phyloP scores from a whole-genome alignment of 2,888 invertebrate genomes.

The Panzeria rudis region DNA sequence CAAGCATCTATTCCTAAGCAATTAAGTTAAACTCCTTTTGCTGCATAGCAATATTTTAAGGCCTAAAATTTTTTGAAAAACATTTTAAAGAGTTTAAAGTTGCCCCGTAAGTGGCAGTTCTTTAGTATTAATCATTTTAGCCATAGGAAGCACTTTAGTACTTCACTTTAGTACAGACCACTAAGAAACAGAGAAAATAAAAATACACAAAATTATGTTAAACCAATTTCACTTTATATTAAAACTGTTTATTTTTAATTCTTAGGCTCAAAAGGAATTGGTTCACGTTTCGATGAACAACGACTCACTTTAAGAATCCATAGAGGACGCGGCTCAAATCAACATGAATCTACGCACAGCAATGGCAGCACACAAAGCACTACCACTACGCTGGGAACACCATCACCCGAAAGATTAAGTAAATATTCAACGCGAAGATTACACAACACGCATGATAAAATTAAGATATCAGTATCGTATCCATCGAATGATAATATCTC shows the following conservation, averaged over 20 bases:
- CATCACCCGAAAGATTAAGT: constrained; percentile 86
- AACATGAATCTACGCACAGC: constrained; percentile 87
- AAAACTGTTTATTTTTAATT: not conserved
- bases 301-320: constrained; percentile 96
- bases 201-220: not conserved
- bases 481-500: constrained; percentile 90
- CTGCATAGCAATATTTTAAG: too few relatives aligned
- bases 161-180: too few relatives aligned
- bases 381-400: constrained; percentile 87
- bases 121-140: too few relatives aligned
- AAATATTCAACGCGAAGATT: constrained; percentile 86
- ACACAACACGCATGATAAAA: constrained; percentile 87
- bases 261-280: constrained; percentile 87
- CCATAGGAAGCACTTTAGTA: too few relatives aligned
- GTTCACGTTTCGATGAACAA: constrained; percentile 93
- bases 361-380: constrained; percentile 89
- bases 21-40: too few relatives aligned
- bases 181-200: too few relatives aligned
- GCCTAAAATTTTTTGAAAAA: too few relatives aligned
- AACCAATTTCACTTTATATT: not conserved
- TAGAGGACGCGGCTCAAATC: constrained; percentile 91
- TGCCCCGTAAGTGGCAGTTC: too few relatives aligned
- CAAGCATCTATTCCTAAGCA: too few relatives aligned
- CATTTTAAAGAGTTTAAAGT: too few relatives aligned
- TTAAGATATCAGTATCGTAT: constrained; percentile 94